These are phyloP conservation scores for Drosophila kanekoi DNA, from an alignment of 2,888 invertebrate species.

Conservation along the genomic window DNA sequence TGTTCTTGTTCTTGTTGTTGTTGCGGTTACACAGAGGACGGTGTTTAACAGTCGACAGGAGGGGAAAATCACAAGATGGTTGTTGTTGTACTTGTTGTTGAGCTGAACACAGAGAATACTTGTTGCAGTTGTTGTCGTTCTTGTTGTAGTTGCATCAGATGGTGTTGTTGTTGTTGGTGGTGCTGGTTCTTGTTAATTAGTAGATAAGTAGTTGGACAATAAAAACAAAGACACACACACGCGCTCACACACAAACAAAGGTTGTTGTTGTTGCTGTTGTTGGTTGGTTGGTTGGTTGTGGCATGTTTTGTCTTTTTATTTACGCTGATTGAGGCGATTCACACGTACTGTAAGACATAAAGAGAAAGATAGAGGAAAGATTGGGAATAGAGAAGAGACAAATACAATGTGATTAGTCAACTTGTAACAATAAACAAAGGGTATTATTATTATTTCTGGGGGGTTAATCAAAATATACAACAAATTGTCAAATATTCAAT, in stretches of 20 bases:
- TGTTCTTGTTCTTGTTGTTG: conserved; percentile 35
- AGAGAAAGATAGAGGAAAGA: conserved; percentile 56
- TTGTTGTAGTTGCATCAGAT: conserved; percentile 43
- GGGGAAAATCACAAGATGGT: conserved; percentile 29
- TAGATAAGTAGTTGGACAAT: conserved; percentile 56
- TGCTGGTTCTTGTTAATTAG: conserved; percentile 59
- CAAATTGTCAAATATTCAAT: conserved; percentile 53
- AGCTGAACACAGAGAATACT: conserved; percentile 50
- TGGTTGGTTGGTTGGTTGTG: conserved; percentile 57
- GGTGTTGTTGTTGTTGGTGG: conserved; percentile 35
- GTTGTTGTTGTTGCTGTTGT: conserved; percentile 52
- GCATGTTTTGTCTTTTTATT: conserved; percentile 78
- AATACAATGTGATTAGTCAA: conserved; percentile 71
- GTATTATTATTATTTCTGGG: conserved; percentile 19
- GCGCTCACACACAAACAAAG: conserved; percentile 54
- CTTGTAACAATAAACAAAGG: conserved; percentile 40
- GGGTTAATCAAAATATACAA: conserved; percentile 55
- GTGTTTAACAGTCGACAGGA: conserved; percentile 33
- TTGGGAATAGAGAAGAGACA: conserved; percentile 59
- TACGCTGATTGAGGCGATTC: conserved; percentile 93
- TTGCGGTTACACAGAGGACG: conserved; percentile 46
- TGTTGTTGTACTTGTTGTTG: conserved; percentile 34
- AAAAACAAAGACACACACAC: conserved; percentile 54
- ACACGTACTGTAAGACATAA: conserved; percentile 92
- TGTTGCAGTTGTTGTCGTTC: conserved; percentile 22